Conservation (phyloP, 2,888 invertebrate genomes). For the Lissonota sp. region DNA sequence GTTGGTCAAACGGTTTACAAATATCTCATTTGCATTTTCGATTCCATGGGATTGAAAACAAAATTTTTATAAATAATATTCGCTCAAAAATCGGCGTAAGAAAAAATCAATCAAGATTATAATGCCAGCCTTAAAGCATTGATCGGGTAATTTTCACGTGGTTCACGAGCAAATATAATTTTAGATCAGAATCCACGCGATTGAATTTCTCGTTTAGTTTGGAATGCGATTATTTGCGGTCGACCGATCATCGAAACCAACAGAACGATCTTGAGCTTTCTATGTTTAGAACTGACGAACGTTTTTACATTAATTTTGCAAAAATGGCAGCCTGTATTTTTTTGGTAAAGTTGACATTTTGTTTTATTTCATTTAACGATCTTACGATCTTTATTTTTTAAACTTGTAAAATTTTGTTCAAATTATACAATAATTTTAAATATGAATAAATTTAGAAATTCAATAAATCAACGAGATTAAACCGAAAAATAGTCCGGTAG, state of each 20-base stretch:
- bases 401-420: background rate
- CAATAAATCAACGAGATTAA: too few species aligned
- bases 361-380: constrained; percentile 2
- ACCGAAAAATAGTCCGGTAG: too few species aligned
- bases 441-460: background rate
- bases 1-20: too few species aligned
- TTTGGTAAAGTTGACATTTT: constrained; percentile 15
- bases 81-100: too few species aligned
- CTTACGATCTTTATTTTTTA: background rate
- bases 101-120: too few species aligned
- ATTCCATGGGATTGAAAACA: too few species aligned
- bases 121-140: constrained; percentile 6
- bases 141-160: constrained; percentile 37
- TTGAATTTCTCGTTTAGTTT: constrained; percentile 31
- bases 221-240: constrained; percentile 58
- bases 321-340: background rate
- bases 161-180: constrained; percentile 44
- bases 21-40: too few species aligned
- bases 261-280: constrained; percentile 11
- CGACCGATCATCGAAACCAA: constrained; percentile 26
- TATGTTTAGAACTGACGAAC: constrained; percentile 32
- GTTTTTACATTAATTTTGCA: too few species aligned
- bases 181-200: constrained; percentile 43
- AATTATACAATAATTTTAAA: background rate
- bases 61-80: too few species aligned